Evolutionary conservation across 2,888 invertebrate species (phyloP).

Genomic region (Allolobophora icterica): DNA sequence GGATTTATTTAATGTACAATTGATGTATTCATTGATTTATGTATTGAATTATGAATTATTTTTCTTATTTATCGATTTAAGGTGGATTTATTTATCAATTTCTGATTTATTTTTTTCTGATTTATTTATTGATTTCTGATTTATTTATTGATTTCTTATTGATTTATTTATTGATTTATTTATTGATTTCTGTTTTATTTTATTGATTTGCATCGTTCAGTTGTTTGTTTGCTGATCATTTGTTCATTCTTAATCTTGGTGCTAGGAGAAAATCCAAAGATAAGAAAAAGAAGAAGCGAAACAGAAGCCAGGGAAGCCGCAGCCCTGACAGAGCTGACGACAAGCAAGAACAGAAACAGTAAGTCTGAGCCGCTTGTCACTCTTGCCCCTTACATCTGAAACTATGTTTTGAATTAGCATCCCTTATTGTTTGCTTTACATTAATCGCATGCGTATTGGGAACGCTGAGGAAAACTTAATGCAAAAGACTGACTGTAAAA

Average conservation of each 20-base stretch:
- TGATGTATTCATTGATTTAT: too few relatives aligned
- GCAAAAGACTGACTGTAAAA: background rate
- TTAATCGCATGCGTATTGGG: background rate
- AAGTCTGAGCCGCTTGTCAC: background rate
- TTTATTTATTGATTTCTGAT: too few relatives aligned
- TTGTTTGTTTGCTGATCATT: background rate
- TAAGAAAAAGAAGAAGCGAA: slow-evolving; percentile 18
- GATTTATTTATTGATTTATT: too few relatives aligned
- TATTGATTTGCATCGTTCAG: background rate
- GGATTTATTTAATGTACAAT: too few relatives aligned
- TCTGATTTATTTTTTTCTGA: too few relatives aligned
- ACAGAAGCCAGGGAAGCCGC: background rate
- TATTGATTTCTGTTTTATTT: too few relatives aligned
- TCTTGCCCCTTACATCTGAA: background rate
- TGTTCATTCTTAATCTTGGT: background rate
- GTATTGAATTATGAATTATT: too few relatives aligned
- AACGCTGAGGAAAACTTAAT: background rate
- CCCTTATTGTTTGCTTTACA: background rate
- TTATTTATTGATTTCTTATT: too few relatives aligned
- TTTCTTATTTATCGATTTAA: too few relatives aligned
- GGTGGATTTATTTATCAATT: too few relatives aligned
- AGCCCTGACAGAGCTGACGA: background rate
- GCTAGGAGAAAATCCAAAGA: background rate
- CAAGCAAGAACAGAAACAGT: slow-evolving; percentile 18
- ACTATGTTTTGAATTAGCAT: too few relatives aligned